phyloP scores from a whole-genome alignment of 2,113 vertebrate genomes.

The Aptenodytes forsteri region DNA sequence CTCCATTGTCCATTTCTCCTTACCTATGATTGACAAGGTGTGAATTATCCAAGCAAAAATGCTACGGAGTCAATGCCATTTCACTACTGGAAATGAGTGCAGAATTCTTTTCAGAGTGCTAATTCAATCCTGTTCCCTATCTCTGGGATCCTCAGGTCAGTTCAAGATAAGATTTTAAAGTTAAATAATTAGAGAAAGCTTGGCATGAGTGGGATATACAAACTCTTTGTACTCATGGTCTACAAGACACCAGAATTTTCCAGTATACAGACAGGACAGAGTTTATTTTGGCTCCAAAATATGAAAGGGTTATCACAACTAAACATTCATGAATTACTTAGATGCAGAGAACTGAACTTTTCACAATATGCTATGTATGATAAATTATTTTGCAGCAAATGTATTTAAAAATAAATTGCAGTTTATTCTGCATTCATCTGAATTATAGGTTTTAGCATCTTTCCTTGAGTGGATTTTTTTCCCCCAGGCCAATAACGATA shows the following conservation, averaged over 20 bases:
- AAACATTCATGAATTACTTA: not conserved
- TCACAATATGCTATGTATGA: not conserved
- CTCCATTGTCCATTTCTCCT: not conserved
- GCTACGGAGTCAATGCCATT: not conserved
- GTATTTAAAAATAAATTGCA: not conserved
- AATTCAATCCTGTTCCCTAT: not conserved
- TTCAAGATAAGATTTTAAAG: not conserved
- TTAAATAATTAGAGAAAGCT: not conserved
- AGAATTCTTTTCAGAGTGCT: not conserved
- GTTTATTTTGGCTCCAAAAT: not conserved
- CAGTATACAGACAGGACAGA: not conserved
- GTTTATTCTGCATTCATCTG: not conserved
- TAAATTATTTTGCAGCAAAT: not conserved
- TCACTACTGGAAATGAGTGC: not conserved
- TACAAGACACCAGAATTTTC: not conserved
- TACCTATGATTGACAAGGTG: not conserved
- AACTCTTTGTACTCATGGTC: not conserved
- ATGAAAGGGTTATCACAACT: not conserved
- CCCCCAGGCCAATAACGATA: accelerated
- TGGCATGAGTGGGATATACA: not conserved
- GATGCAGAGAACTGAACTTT: not conserved
- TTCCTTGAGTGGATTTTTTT: not conserved
- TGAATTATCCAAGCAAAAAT: not conserved
- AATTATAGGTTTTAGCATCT: not conserved
- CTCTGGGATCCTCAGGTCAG: not conserved